Evolutionary conservation across 2,113 vertebrate species (phyloP).

Genomic region (Cynopterus brachyotis): DNA sequence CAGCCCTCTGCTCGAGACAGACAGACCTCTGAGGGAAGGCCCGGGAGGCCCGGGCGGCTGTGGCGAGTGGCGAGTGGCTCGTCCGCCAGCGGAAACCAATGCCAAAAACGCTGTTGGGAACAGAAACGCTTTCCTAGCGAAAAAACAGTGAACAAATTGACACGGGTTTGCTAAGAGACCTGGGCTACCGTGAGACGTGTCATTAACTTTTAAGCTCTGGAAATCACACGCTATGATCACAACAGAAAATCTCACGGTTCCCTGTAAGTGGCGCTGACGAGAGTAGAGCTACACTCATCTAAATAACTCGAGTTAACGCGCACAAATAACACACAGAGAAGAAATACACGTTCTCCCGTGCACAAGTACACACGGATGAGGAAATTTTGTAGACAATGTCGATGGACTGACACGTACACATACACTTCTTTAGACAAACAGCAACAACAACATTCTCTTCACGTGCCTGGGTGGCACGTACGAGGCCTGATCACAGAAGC

Average conservation of each 20-base stretch:
- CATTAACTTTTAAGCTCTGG: too few relatives aligned
- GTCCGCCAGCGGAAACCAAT: not conserved
- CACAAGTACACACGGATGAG: not conserved
- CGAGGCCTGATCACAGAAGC: not conserved
- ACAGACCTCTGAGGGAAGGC: not conserved
- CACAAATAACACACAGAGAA: not conserved
- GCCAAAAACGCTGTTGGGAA: not conserved
- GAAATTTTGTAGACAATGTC: rapidly evolving
- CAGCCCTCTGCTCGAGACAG: not conserved
- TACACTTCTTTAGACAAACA: not conserved
- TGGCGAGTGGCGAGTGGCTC: rapidly evolving
- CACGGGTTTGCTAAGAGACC: not conserved
- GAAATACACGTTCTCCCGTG: too few relatives aligned
- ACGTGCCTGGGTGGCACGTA: not conserved
- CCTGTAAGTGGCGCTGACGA: not conserved
- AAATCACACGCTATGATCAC: not conserved
- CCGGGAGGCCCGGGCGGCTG: not conserved
- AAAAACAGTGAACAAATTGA: not conserved
- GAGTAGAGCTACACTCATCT: not conserved
- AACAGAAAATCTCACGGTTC: not conserved
- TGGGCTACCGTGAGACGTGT: not conserved
- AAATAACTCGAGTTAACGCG: not conserved
- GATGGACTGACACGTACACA: rapidly evolving
- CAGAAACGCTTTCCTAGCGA: not conserved
- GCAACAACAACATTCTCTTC: not conserved